phyloP scores from a whole-genome alignment of 2,888 invertebrate species.

The Diaphora mendica region DNA sequence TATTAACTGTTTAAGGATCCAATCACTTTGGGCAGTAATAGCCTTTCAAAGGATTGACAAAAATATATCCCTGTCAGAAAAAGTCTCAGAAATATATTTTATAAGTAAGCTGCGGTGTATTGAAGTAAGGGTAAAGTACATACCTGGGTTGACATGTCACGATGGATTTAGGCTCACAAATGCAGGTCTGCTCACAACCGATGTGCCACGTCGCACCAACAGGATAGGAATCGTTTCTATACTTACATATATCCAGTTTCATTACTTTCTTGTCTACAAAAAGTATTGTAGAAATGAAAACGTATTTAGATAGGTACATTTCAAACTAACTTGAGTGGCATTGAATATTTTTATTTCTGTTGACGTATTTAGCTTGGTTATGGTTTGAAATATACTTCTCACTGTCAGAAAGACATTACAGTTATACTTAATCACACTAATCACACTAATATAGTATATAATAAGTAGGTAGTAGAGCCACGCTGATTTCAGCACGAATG shows the following conservation, averaged over 20 bases:
- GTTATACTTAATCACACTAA: too few relatives aligned
- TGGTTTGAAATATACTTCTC: not conserved
- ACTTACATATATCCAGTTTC: slow-evolving; percentile 80
- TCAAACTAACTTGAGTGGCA: not conserved
- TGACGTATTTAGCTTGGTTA: not conserved
- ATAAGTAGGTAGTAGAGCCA: too few relatives aligned
- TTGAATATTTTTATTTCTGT: not conserved
- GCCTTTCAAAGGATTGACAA: not conserved
- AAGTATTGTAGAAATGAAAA: slow-evolving; percentile 1
- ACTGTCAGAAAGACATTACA: too few relatives aligned
- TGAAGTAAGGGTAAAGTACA: not conserved
- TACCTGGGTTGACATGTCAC: slow-evolving; percentile 91
- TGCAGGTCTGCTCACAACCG: slow-evolving; percentile 92
- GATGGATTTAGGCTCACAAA: slow-evolving; percentile 90
- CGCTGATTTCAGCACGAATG: too few relatives aligned
- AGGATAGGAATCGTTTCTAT: slow-evolving; percentile 90
- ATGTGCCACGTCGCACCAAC: slow-evolving; percentile 91
- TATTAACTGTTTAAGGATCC: not conserved
- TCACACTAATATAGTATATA: too few relatives aligned
- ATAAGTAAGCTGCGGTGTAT: not conserved
- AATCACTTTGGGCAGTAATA: not conserved
- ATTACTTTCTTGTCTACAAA: slow-evolving; percentile 68
- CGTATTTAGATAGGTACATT: not conserved
- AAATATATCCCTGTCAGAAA: not conserved
- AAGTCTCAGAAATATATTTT: not conserved